Base-by-base conservation (phyloP, 2,888 invertebrate species). In the Dascillus cervinus region DNA sequence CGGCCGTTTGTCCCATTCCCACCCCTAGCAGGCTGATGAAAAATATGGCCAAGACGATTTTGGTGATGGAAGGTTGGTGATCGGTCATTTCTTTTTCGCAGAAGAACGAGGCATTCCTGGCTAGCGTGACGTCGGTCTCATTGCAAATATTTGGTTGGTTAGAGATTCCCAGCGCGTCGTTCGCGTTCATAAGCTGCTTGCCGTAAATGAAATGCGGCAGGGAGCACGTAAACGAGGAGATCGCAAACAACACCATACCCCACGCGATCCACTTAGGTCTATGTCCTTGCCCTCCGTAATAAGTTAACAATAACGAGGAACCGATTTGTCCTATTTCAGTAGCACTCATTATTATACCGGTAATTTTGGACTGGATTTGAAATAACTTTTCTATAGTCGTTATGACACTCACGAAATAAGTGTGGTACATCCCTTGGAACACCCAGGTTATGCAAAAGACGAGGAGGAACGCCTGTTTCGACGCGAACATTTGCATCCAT, bases 301-400 rank as follows among this genome's bases (percentile, higher is more conserved):
- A 92, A 15, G 90, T 89, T 49, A 92, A 66, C 53, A 91, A 69
- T 52, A 92, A 68, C 32, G 90, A 86, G 23, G 90, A 90, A 43
- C 88, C 84, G 52, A 92, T 91, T 66, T 91, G 91, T 0, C 92
- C 92, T 57, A 92, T 85, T 66, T 92, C 91, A 11, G 89, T 90
- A 43, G 90, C 89, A 48, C 88, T 87, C 72, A 92, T 75, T 50
- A 92, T 75, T 34, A 88, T 78, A 1, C 91, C 91, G 1, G 89
- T 91, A 22, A 88, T 89, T 67, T 86, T 88, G 34, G 89, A 89
- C 62, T 89, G 89, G 39, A 92, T 83, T 69, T 87, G 85, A 63
- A 89, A 92, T 38, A 92, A 70, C 65, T 90, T 91, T 65, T 92
- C 91, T 44, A 92, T 83, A 15, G 91, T 92, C 34, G 92, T 92